phyloP scores from a whole-genome alignment of 2,113 vertebrate genomes.

The Rhynchomys soricoides region DNA sequence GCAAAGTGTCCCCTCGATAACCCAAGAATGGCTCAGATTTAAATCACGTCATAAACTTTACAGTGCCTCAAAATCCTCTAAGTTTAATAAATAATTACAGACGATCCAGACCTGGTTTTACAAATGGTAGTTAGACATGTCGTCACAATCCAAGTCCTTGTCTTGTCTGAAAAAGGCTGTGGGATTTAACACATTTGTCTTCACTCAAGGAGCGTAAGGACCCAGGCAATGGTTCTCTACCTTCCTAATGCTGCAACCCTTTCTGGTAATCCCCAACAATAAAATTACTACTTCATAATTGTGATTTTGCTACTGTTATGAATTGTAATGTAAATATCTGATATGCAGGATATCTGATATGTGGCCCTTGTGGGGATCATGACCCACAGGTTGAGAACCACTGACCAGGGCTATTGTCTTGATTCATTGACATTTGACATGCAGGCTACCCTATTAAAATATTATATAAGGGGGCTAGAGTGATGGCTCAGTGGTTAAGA shows the following conservation, averaged over 20 bases:
- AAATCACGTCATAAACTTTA: background rate
- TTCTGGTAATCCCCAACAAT: background rate
- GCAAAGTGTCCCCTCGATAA: background rate
- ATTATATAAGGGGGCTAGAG: too few species aligned
- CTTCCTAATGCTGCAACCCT: background rate
- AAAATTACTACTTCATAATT: background rate
- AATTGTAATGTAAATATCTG: background rate
- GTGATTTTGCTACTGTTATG: background rate
- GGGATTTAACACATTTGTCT: background rate
- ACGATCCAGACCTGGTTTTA: background rate
- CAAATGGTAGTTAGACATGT: background rate
- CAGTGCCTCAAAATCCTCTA: background rate
- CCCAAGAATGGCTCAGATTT: background rate
- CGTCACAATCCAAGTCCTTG: background rate
- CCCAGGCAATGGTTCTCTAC: background rate
- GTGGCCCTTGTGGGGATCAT: background rate
- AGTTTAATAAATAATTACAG: background rate
- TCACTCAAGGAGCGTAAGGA: background rate
- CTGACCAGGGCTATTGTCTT: background rate
- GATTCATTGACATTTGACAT: background rate
- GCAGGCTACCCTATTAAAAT: background rate
- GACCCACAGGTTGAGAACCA: background rate
- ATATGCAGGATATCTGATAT: background rate
- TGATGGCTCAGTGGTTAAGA: too few species aligned
- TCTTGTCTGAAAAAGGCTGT: background rate